Conservation (phyloP, 2,797 vertebrate species). For the Stomatorhinus walkeri region DNA sequence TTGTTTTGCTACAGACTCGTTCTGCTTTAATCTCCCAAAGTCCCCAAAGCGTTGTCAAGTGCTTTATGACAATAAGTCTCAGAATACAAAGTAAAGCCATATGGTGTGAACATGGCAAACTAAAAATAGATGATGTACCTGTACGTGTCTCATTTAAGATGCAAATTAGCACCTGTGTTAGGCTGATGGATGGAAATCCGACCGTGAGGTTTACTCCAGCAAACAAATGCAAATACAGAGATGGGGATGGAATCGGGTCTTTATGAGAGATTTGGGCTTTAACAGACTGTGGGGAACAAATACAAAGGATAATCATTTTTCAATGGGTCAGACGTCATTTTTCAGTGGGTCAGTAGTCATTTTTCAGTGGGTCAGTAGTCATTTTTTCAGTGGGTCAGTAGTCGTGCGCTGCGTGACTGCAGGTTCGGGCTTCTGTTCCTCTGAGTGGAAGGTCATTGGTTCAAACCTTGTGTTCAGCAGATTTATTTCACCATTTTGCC, state of each 20-base stretch:
- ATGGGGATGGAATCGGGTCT: not conserved
- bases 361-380: not conserved
- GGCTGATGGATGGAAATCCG: not conserved
- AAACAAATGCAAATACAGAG: not conserved
- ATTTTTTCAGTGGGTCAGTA: not conserved
- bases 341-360: not conserved
- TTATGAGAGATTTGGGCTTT: not conserved
- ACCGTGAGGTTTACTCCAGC: not conserved
- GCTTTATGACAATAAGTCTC: not conserved
- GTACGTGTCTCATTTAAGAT: not conserved
- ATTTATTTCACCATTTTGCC: not conserved
- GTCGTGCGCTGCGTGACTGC: not conserved
- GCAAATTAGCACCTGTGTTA: not conserved
- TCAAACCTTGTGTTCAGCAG: not conserved
- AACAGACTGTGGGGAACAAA: not conserved
- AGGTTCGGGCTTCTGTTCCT: not conserved
- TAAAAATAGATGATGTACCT: not conserved
- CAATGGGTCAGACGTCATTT: not conserved
- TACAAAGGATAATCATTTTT: not conserved
- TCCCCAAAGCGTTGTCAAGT: not conserved
- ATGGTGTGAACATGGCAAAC: not conserved
- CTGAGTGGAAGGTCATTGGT: not conserved
- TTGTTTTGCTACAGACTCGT: not conserved
- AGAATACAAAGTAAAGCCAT: not conserved
- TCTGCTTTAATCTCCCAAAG: not conserved